A percentile compares a stretch with the other conserved stretches of the same genome.
Conservation (phyloP, 1,140 invertebrate species). For the Lucilia cuprina region DNA sequence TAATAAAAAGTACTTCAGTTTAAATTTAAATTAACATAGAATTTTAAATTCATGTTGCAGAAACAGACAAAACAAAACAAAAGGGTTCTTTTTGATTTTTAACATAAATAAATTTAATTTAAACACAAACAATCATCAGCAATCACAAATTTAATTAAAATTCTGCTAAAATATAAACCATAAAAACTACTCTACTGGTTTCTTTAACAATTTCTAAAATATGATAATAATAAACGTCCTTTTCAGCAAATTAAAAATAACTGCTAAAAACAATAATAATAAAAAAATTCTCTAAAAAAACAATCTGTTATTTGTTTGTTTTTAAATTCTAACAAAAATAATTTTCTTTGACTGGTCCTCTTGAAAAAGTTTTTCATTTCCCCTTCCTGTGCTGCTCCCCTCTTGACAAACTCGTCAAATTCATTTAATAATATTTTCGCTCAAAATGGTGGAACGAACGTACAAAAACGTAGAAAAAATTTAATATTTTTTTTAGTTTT, state of each 20-base stretch:
- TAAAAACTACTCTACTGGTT: neutral
- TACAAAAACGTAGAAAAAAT: neutral
- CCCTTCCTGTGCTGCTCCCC: neutral
- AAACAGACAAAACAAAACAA: neutral
- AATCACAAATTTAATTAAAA: conserved; percentile 33
- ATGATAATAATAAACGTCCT: neutral
- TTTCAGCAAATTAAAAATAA: neutral
- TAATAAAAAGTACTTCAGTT: neutral
- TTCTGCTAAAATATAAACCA: neutral
- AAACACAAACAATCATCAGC: conserved; percentile 8
- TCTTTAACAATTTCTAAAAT: neutral
- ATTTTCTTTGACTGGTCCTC: neutral
- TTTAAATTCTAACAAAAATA: neutral
- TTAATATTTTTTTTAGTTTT: conserved; percentile 2
- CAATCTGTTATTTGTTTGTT: neutral
- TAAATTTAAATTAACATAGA: neutral
- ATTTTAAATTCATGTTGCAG: conserved; percentile 1
- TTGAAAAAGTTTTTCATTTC: neutral
- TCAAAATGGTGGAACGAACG: neutral
- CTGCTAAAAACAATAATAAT: neutral
- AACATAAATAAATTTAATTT: neutral
- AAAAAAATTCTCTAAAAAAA: neutral
- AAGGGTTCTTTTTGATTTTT: neutral
- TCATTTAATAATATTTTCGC: neutral
- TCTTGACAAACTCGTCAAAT: neutral